Percentiles rank a stretch among this genome's conserved stretches.
Evolutionary conservation across 2,888 invertebrate species (phyloP).

Genomic region (Chromoteleia sp.): DNA sequence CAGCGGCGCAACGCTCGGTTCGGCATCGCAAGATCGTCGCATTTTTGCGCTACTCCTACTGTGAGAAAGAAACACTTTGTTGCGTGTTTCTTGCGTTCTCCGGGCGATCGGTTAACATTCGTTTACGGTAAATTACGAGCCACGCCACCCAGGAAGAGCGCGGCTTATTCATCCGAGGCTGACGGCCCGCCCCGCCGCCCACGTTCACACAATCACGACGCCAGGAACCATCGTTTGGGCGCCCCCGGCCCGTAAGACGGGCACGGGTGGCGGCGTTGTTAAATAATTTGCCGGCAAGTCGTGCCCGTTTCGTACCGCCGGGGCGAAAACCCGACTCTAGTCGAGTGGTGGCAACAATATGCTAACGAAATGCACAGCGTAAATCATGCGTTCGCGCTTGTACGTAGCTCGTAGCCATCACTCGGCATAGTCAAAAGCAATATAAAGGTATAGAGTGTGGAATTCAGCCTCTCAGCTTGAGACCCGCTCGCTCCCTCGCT

Average conservation of each 20-base stretch:
- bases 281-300: slow-evolving; percentile 43
- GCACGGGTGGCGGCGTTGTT: slow-evolving; percentile 12
- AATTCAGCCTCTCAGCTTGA: slow-evolving; percentile 82
- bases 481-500: slow-evolving; percentile 72
- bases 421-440: slow-evolving; percentile 80
- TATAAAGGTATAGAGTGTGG: slow-evolving; percentile 81
- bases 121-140: slow-evolving; percentile 51
- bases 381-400: slow-evolving; percentile 72
- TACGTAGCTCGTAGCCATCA: slow-evolving; percentile 77
- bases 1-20: not conserved
- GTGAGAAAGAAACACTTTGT: slow-evolving; percentile 46
- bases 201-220: slow-evolving; percentile 24
- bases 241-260: slow-evolving; percentile 26
- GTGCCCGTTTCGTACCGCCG: not conserved
- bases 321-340: slow-evolving; percentile 9
- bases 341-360: slow-evolving; percentile 64
- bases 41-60: slow-evolving; percentile 19
- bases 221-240: slow-evolving; percentile 3
- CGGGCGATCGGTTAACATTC: slow-evolving; percentile 36
- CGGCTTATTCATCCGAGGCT: slow-evolving; percentile 40
- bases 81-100: slow-evolving; percentile 35
- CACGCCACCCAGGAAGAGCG: slow-evolving; percentile 11
- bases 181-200: slow-evolving; percentile 29
- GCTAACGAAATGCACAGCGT: slow-evolving; percentile 68
- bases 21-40: not conserved